Evolutionary conservation across 2,113 vertebrate species (phyloP).

Genomic region (Cathartes aura): DNA sequence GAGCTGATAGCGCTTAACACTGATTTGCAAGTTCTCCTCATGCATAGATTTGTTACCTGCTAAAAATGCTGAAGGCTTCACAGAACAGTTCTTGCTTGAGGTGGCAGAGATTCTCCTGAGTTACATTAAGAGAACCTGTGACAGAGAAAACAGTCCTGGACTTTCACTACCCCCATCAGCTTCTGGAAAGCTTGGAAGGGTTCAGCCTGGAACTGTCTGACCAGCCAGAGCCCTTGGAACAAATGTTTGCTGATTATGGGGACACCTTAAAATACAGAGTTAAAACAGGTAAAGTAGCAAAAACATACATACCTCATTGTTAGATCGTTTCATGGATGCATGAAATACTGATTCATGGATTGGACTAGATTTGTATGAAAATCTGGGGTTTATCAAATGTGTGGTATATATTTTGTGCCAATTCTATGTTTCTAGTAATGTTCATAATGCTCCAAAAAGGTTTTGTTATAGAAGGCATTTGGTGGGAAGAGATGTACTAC

Average conservation of each 20-base stretch:
- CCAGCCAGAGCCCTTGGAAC: conserved; percentile 69
- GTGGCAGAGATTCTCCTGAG: conserved; percentile 69
- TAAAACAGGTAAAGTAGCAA: conserved; percentile 66
- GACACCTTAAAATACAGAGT: conserved; percentile 77
- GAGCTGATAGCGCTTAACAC: background rate
- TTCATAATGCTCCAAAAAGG: background rate
- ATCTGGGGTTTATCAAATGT: background rate
- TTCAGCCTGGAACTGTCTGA: conserved; percentile 74
- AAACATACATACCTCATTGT: background rate
- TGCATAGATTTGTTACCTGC: conserved; percentile 71
- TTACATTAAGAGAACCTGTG: conserved; percentile 69
- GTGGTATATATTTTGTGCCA: background rate
- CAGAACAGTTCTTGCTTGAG: conserved; percentile 68
- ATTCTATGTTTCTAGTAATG: background rate
- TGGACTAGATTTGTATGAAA: background rate
- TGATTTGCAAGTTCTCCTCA: background rate
- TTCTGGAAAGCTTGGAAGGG: conserved; percentile 75
- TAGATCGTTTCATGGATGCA: background rate
- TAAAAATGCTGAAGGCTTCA: conserved; percentile 53
- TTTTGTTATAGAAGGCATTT: background rate
- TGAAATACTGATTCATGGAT: background rate
- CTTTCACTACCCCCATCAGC: conserved; percentile 77
- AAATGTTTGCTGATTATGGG: conserved; percentile 73
- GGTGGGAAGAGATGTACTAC: background rate
- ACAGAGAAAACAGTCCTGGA: conserved; percentile 71